A percentile compares a stretch with the other conserved stretches of the same genome.
phyloP scores from a whole-genome alignment of 2,797 vertebrate genomes.

The Champsocephalus esox region DNA sequence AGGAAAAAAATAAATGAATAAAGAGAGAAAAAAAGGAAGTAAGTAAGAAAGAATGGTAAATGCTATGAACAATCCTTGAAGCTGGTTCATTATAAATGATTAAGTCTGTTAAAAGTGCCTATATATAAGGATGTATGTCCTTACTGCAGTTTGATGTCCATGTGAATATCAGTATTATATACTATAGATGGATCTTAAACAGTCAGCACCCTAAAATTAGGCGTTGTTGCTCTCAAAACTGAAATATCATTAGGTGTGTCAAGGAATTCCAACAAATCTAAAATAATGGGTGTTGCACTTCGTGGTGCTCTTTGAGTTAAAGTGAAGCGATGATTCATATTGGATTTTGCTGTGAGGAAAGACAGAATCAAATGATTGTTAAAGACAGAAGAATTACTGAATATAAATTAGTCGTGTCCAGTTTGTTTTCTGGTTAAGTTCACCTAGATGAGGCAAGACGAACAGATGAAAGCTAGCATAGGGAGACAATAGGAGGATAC shows the following conservation, averaged over 20 bases:
- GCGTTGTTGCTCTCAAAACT: not conserved
- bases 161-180: not conserved
- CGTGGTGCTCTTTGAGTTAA: not conserved
- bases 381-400: constrained; percentile 10
- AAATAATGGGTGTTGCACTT: constrained; percentile 10
- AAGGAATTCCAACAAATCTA: not conserved
- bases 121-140: not conserved
- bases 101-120: not conserved
- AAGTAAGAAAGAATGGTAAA: constrained; percentile 8
- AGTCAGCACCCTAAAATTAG: not conserved
- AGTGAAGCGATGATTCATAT: constrained; percentile 7
- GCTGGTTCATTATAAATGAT: not conserved
- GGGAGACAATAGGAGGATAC: constrained; percentile 2
- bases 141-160: not conserved
- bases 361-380: constrained; percentile 24
- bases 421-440: constrained; percentile 12
- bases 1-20: constrained; percentile 10
- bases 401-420: constrained; percentile 12
- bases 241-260: not conserved
- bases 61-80: not conserved
- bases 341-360: constrained; percentile 18
- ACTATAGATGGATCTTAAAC: not conserved
- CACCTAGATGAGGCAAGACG: constrained; percentile 6
- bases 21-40: not conserved
- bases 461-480: not conserved